Evolutionary conservation across 2,797 vertebrate genomes (phyloP), one percentile per base, ranked within the genome.

Genomic region (Pipistrellus nathusii): DNA sequence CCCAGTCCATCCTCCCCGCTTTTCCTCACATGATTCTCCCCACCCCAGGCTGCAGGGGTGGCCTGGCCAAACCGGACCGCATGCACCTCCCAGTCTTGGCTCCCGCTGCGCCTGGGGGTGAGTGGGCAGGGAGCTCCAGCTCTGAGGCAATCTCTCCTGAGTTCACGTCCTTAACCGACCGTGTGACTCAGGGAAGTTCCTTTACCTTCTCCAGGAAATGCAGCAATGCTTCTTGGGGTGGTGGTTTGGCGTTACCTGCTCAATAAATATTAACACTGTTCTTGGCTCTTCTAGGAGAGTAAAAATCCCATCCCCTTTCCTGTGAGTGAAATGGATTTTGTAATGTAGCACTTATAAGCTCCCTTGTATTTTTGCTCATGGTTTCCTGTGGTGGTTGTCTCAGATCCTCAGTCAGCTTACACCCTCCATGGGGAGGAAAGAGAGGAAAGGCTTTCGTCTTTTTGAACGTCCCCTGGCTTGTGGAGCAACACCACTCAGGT

Each of bases 311-410:
- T 78, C 73, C 44, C 46, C 18, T 77, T 85, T 68, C 81, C 55
- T 93, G 32, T 55, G 30, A 62, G 46, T 41, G 44, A 44, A 73
- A 93, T 38, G 78, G 30, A 51, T 30, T 88, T 84, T 3, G 8
- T 17, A 83, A 59, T n/a, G 71, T 75, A 86, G 76, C 51, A 55
- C 32, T 78, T 38, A 27, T 44, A 75, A 86, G 76, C 4, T 88
- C 6, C 18, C 44, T 68, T 48, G 18, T 64, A 23, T 30, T 86
- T 89, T 88, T 51, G 53, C 41, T 91, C 27, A 41, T 75, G 32
- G 25, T 86, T 89, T 90, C 57, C 51, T 44, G 14, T 41, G 32
- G n/a, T 12, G 21, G 62, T 71, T 89, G 20, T 93, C 72, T 84
- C 35, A n/a, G 13, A 55, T 62, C 44, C 53, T 46, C 46, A n/a